These are phyloP conservation scores for Polietes domitor DNA, from an alignment of 2,888 invertebrate species.

Conservation along the genomic window DNA sequence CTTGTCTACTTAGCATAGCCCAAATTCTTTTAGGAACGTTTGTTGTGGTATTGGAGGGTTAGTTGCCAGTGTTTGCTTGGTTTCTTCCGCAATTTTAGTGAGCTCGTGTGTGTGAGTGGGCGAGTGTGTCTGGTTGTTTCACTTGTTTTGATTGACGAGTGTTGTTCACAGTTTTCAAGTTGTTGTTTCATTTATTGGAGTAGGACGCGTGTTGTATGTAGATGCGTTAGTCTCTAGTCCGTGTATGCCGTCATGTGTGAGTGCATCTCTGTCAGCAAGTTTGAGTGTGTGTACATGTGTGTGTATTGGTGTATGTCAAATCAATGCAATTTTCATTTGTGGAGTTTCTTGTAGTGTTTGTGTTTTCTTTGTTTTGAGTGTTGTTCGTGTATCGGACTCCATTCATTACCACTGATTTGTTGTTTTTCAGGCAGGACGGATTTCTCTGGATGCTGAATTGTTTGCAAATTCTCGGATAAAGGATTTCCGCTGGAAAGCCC, in stretches of 20 bases:
- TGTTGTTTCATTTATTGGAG: slow-evolving; percentile 37
- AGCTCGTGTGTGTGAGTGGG: neutral
- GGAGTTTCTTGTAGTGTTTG: slow-evolving; percentile 18
- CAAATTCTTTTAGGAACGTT: slow-evolving; percentile 13
- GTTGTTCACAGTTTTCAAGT: slow-evolving; percentile 52
- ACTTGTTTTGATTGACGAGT: slow-evolving; percentile 63
- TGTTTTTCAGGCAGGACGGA: slow-evolving; percentile 34
- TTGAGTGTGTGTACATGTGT: neutral
- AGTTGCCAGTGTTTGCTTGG: neutral
- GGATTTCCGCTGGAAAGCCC: neutral
- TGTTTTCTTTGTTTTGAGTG: slow-evolving; percentile 30
- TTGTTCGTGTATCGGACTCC: slow-evolving; percentile 36
- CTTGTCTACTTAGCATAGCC: slow-evolving; percentile 44
- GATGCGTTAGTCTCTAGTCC: no score
- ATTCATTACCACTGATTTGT: slow-evolving; percentile 64
- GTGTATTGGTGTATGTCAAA: neutral
- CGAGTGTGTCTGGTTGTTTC: slow-evolving; percentile 10
- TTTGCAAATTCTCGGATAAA: slow-evolving; percentile 47
- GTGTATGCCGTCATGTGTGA: no score
- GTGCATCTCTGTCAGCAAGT: neutral
- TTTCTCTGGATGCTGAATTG: slow-evolving; percentile 48
- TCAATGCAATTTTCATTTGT: slow-evolving; percentile 48
- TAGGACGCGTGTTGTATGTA: neutral
- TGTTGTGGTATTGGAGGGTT: neutral
- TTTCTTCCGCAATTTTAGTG: neutral